Evolutionary conservation across 2,113 vertebrate species (phyloP).

Genomic region (Dasyornis broadbenti): DNA sequence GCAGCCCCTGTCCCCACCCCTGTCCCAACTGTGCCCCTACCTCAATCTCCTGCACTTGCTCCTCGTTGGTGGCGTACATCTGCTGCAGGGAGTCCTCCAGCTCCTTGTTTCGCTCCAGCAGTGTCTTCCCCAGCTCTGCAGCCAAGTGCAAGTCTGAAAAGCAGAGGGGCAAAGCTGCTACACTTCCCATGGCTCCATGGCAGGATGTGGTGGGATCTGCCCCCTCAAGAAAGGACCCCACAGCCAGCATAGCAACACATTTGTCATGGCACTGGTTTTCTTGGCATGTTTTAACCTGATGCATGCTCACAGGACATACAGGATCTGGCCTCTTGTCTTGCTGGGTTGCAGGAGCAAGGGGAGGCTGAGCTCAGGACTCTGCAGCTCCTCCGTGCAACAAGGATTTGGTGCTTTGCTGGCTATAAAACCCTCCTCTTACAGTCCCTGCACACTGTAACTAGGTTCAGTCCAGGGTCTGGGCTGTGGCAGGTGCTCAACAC

Average conservation of each 20-base stretch:
- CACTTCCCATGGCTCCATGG: fast-evolving
- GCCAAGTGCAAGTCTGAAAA: conserved; percentile 87
- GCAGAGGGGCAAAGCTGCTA: neutral
- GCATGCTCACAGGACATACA: neutral
- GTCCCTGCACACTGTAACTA: neutral
- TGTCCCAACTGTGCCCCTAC: conserved; percentile 31
- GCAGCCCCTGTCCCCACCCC: neutral
- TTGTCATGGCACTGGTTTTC: neutral
- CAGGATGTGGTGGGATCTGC: neutral
- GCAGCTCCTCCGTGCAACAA: neutral
- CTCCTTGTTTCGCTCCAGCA: conserved; percentile 96
- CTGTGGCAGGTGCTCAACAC: neutral
- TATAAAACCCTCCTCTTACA: neutral
- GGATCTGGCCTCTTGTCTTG: neutral
- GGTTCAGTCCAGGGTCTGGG: neutral
- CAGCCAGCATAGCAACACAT: neutral
- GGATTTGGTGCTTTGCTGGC: neutral
- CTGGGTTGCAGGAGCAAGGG: neutral
- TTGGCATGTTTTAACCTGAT: neutral
- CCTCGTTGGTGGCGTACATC: conserved; percentile 94
- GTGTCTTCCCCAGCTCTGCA: conserved; percentile 92
- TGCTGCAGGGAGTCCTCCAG: conserved; percentile 95
- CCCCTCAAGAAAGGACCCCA: fast-evolving
- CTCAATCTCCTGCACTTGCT: conserved; percentile 97
- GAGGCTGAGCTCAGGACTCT: neutral